A percentile compares a stretch with the other conserved stretches of the same genome.
Evolutionary conservation across 2,797 vertebrate genomes (phyloP).

Genomic region (Acipenser oxyrinchus): DNA sequence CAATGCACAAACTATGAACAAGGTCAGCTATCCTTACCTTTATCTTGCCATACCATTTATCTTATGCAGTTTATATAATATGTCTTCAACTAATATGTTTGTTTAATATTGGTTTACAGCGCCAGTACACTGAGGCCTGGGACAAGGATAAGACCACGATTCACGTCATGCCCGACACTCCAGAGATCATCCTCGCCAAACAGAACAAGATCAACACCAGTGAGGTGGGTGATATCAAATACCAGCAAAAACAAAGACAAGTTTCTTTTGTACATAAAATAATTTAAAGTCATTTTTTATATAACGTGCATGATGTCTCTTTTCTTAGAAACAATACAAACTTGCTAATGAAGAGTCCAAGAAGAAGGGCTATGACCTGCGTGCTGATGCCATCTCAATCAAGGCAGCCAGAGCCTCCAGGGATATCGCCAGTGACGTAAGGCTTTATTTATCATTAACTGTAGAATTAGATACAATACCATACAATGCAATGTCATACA

Average conservation of each 20-base stretch:
- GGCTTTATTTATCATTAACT: constrained; percentile 24
- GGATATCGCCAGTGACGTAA: constrained; percentile 85
- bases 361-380: constrained; percentile 81
- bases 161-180: constrained; percentile 78
- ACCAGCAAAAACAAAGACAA: too few species aligned
- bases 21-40: constrained; percentile 47
- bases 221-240: constrained; percentile 49
- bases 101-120: too few species aligned
- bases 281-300: too few species aligned
- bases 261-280: too few species aligned
- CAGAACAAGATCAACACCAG: constrained; percentile 73
- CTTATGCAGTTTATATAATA: too few species aligned
- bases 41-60: too few species aligned
- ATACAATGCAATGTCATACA: too few species aligned
- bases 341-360: constrained; percentile 77
- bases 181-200: constrained; percentile 71
- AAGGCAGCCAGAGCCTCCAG: constrained; percentile 77
- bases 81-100: too few species aligned
- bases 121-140: constrained; percentile 60
- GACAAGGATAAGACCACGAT: constrained; percentile 70
- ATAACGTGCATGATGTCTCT: too few species aligned
- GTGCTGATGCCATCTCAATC: constrained; percentile 75
- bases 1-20: constrained; percentile 76
- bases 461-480: too few species aligned
- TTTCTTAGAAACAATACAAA: constrained; percentile 74